These are phyloP conservation scores for Lissocephala sabroskyi DNA, from an alignment of 2,888 invertebrate genomes.

Conservation along the genomic window DNA sequence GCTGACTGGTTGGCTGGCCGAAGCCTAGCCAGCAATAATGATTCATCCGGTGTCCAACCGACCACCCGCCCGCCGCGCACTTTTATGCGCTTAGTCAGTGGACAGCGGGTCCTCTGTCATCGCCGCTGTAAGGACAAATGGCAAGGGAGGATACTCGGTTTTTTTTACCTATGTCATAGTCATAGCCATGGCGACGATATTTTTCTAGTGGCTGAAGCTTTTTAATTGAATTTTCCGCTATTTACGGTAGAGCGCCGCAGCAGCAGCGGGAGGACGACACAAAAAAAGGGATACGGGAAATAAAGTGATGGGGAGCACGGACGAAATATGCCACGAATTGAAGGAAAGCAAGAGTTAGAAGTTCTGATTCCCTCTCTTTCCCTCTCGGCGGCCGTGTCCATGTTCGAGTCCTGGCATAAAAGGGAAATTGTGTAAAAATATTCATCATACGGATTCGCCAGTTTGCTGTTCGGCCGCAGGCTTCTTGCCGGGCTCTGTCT, in stretches of 20 bases:
- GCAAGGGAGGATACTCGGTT: neutral
- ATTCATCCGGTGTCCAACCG: slow-evolving; percentile 10
- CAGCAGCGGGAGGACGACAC: slow-evolving; percentile 14
- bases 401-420: slow-evolving; percentile 13
- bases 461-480: slow-evolving; percentile 2
- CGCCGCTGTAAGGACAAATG: too few relatives aligned
- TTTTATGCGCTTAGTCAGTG: slow-evolving; percentile 32
- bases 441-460: slow-evolving; percentile 42
- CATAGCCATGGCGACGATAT: slow-evolving; percentile 62
- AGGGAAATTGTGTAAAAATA: slow-evolving; percentile 50
- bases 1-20: slow-evolving; percentile 12
- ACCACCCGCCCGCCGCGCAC: slow-evolving; percentile 3
- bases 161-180: slow-evolving; percentile 49
- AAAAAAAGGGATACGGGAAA: neutral
- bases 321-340: slow-evolving; percentile 28
- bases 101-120: too few relatives aligned
- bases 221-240: slow-evolving; percentile 63
- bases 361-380: neutral
- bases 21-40: slow-evolving; percentile 35
- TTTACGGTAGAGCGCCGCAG: slow-evolving; percentile 35
- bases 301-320: slow-evolving; percentile 8
- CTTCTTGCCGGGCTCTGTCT: neutral
- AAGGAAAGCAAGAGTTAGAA: slow-evolving; percentile 9
- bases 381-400: neutral
- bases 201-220: slow-evolving; percentile 64